Base-by-base conservation (phyloP, 1,140 invertebrate genomes). In the Caenorhabditis inopinata region DNA sequence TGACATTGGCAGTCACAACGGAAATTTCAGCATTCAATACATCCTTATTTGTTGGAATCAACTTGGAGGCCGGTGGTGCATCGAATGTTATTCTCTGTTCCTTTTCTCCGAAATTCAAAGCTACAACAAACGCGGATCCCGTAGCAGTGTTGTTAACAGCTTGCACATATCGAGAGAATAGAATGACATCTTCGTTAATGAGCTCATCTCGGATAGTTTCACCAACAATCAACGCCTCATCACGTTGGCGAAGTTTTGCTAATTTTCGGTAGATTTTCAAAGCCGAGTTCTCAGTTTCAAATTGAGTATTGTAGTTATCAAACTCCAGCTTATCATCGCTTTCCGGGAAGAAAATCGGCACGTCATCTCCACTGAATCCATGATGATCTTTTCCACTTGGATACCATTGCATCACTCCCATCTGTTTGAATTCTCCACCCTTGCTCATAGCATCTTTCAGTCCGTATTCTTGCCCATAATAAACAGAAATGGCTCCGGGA, bases 401-500 rank as follows among this genome's bases (percentile, higher is more conserved):
- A 11, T 46, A 35, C 83, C 83, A 83, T 29, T 83, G 83, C 83
- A 83, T 83, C 2, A 83, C 62, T 53, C 81, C 81, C 11, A 29
- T 47, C 32, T 83, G 81, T 21, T 62, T 46, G 27, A 38, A 46
- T 7, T 35, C 51, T 16, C 53, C 74, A 21, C 48, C 73, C 7
- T 53, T 42, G 14, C 27, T 80, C 53, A 68, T 47, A 0, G 51
- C 62, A 35, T 81, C 53, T 32, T 77, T 77, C 35, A 84, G 32
- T 21, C 79, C 78, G 68, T 83, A 38, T 78, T 84, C 83, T 51
- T 84, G 81, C 35, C 83, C 83, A 58, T 84, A 84, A 47, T 84
- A 84, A 11, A 81, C n/a, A 35, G 82, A 78, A 23, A 84, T 42
- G 1, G 83, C 78, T 23, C 83, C 83, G 48, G 83, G 83, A 21